Conservation (phyloP, 2,797 vertebrate species). For the Catamblyrhynchus diadema region DNA sequence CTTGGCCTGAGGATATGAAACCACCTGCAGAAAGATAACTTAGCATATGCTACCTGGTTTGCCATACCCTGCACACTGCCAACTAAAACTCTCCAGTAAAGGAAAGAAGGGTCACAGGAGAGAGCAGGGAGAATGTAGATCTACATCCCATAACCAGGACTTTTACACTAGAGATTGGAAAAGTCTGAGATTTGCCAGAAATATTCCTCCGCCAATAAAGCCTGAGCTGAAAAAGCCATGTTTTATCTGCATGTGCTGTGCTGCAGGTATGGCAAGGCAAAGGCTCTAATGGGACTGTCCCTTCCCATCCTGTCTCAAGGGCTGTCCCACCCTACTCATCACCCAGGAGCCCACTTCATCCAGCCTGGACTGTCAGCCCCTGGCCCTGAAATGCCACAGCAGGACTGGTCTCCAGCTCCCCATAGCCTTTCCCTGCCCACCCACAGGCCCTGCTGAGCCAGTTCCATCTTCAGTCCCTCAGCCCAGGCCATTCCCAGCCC, state of each 20-base stretch:
- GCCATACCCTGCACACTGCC: fast-evolving
- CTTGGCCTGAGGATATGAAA: not conserved
- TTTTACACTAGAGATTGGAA: not conserved
- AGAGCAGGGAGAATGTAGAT: fast-evolving
- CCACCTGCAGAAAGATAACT: not conserved
- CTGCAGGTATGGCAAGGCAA: not conserved
- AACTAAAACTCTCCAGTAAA: not conserved
- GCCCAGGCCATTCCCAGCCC: fast-evolving
- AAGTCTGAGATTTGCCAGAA: not conserved
- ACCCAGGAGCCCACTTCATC: not conserved
- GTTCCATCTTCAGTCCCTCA: not conserved
- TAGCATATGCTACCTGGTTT: not conserved
- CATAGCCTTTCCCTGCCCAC: not conserved
- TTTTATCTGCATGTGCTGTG: fast-evolving
- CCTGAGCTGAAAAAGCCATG: fast-evolving
- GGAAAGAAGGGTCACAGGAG: not conserved
- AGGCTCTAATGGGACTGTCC: no score
- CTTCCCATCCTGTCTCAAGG: fast-evolving
- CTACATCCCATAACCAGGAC: not conserved
- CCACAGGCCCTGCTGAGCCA: fast-evolving
- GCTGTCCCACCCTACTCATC: not conserved
- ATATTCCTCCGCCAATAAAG: not conserved
- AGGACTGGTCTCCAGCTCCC: fast-evolving
- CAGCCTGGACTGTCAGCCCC: no score
- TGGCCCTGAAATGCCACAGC: fast-evolving